These are phyloP conservation scores for Neodon shergylaensis DNA, from an alignment of 2,113 vertebrate genomes.

Conservation along the genomic window DNA sequence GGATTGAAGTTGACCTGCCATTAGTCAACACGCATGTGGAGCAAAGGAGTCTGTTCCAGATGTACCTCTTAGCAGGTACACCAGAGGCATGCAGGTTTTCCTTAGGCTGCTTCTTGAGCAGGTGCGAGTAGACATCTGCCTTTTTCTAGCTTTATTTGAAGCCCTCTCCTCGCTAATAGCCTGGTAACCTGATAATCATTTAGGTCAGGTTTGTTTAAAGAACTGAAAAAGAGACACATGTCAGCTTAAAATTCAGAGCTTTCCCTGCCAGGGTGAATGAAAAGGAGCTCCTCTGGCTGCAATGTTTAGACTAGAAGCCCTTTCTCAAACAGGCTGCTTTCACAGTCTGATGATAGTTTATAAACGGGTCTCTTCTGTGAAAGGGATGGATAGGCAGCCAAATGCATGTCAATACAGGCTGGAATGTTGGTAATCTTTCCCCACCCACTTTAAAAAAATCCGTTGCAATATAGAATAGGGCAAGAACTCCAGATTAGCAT, in stretches of 20 bases:
- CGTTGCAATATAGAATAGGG: not conserved
- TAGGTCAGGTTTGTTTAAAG: constrained; percentile 39
- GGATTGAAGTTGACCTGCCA: constrained; percentile 16
- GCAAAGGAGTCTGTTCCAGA: constrained; percentile 39
- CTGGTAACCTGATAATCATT: not conserved
- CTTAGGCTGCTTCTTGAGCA: constrained; percentile 3
- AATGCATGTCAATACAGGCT: not conserved
- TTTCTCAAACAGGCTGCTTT: not conserved
- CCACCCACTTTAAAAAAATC: not conserved
- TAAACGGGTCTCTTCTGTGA: not conserved
- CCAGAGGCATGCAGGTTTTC: not conserved
- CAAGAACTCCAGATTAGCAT: not conserved
- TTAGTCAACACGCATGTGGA: not conserved
- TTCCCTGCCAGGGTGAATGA: not conserved
- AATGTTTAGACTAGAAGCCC: not conserved
- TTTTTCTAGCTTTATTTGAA: constrained; percentile 41
- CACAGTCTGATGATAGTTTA: not conserved
- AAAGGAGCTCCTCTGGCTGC: not conserved
- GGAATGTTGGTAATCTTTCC: not conserved
- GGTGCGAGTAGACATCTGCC: constrained; percentile 49
- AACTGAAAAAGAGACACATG: not conserved
- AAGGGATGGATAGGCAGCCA: not conserved
- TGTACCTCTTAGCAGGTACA: constrained; percentile 27
- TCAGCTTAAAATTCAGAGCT: not conserved
- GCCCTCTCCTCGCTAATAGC: not conserved